A percentile compares a stretch with the other conserved stretches of the same genome.
phyloP scores from a whole-genome alignment of 2,888 invertebrate species.

The Microplitis deprimator region DNA sequence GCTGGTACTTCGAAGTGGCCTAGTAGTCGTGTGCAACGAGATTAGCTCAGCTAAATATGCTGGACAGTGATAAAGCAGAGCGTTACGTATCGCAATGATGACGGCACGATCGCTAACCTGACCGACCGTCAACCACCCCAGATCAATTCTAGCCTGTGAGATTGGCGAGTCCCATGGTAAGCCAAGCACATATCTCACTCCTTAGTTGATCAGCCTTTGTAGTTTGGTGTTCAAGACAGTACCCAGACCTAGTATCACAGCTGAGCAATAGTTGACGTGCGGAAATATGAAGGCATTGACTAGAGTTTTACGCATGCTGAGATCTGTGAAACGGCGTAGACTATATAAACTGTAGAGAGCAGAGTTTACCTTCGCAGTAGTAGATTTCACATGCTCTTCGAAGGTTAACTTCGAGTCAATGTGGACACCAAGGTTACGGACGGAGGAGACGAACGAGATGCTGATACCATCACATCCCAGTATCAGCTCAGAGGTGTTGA shows the following conservation, averaged over 20 bases:
- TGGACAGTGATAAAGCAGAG: too few relatives aligned
- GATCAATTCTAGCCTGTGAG: too few relatives aligned
- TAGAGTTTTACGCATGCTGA: constrained; percentile 15
- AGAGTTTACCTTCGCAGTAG: constrained; percentile 14
- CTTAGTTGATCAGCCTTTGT: too few relatives aligned
- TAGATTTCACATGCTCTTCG: constrained; percentile 1
- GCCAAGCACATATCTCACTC: background rate
- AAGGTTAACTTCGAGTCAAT: constrained; percentile 27
- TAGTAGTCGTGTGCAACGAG: background rate
- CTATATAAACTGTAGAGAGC: constrained; percentile 6
- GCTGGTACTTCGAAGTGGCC: background rate
- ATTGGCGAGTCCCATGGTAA: background rate
- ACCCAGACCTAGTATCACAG: constrained; percentile 7
- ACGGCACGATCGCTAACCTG: too few relatives aligned
- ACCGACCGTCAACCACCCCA: too few relatives aligned
- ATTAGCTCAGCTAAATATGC: too few relatives aligned
- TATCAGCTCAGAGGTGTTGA: background rate
- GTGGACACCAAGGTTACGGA: constrained; percentile 29
- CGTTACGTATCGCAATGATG: too few relatives aligned
- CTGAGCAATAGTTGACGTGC: constrained; percentile 18
- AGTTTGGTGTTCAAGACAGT: constrained; percentile 10
- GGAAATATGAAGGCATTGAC: constrained; percentile 27
- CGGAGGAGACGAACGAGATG: constrained; percentile 1
- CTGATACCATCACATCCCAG: background rate
- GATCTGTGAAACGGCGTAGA: constrained; percentile 11